Evolutionary conservation across 1,140 invertebrate genomes (phyloP).

Genomic region (Heliconius congener): DNA sequence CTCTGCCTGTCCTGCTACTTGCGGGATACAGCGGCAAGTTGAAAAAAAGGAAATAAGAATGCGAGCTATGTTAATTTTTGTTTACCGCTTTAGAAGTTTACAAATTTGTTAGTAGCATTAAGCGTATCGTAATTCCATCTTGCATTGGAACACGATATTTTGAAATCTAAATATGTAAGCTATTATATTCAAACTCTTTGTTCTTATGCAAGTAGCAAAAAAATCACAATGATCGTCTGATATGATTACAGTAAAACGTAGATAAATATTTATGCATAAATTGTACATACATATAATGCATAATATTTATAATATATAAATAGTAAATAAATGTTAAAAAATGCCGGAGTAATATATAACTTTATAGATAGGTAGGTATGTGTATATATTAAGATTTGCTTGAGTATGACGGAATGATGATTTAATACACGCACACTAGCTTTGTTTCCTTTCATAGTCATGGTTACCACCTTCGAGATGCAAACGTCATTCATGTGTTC

Average conservation of each 20-base stretch:
- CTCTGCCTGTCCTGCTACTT: too few species aligned
- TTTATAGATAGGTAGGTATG: too few species aligned
- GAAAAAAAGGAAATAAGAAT: not conserved
- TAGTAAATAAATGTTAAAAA: too few species aligned
- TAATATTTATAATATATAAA: too few species aligned
- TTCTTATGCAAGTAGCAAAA: conserved; percentile 1
- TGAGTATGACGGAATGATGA: conserved; percentile 23
- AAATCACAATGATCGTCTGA: not conserved
- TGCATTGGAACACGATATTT: not conserved
- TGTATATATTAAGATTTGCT: not conserved
- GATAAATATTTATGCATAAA: too few species aligned
- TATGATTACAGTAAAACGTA: not conserved
- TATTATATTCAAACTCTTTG: not conserved
- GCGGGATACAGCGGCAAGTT: too few species aligned
- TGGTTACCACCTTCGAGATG: conserved; percentile 8
- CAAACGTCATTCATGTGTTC: conserved; percentile 42
- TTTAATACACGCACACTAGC: conserved; percentile 29
- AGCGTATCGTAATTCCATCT: not conserved
- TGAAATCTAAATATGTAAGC: not conserved
- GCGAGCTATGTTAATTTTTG: not conserved
- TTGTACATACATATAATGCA: too few species aligned
- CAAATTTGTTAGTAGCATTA: not conserved
- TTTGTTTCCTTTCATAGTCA: conserved; percentile 25
- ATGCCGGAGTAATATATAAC: too few species aligned
- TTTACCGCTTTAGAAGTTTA: not conserved